Evolutionary conservation across 2,113 vertebrate species (phyloP), one percentile per base, ranked within the genome.

Genomic region (Oryzias javanicus): DNA sequence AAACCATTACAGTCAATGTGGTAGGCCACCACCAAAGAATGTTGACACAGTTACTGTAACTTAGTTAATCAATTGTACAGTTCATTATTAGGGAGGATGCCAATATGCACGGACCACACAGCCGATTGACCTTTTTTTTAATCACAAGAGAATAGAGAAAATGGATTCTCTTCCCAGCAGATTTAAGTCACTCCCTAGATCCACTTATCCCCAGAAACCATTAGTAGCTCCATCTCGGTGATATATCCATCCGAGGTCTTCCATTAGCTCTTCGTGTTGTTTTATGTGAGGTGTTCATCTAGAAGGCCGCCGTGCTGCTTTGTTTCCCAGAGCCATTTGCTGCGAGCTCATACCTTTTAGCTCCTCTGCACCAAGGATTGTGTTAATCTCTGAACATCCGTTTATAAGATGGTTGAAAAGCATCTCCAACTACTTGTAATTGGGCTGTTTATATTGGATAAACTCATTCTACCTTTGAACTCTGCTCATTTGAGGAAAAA

Each of bases 171-270:
- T 44, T 62, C 67, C 55, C 64, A 53, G 20, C 61, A 74, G 81
- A 85, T 88, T 85, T 74, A 58, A 72, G 55, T 56, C 49, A 52
- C 60, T 67, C 71, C 58, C 45, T 60, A 63, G 49, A 65, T 41
- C 65, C 53, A 41, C 76, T 80, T 80, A 85, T 85, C 81, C 77
- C 64, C 76, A 55, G 59, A 78, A 81, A 57, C 76, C 80, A 86
- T 86, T 87, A 82, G 71, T 1, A 47, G 4, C 6, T 78, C 48
- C 51, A 58, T 67, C 67, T 57, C 64, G 67, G 66, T 25, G 49
- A 59, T 47, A 70, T 57, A 27, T 63, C 67, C n/a, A 16, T 62
- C 60, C n/a, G 18, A 4, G 22, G 64, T 42, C 47, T 57, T 70
- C 78, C 82, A 80, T 86, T 82, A 80, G 67, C 44, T 65, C 49